Percentiles rank a stretch among this genome's conserved stretches.
Evolutionary conservation across 2,888 invertebrate genomes (phyloP).

Genomic region (Muscina levida): DNA sequence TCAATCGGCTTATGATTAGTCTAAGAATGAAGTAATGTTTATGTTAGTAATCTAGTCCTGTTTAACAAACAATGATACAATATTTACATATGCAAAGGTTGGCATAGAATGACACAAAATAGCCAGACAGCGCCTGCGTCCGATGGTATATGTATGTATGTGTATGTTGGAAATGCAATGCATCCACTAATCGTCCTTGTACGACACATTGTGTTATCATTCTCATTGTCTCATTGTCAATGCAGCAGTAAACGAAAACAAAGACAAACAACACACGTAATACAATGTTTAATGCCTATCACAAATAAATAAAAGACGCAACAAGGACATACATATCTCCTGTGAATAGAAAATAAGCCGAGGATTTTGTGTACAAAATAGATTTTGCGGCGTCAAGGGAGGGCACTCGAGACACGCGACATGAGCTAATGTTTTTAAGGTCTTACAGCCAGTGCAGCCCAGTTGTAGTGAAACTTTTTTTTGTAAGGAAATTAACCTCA

Average conservation of each 20-base stretch:
- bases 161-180: no score
- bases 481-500: not conserved
- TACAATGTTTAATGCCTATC: not conserved
- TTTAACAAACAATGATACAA: conserved; percentile 78
- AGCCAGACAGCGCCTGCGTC: conserved; percentile 58
- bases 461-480: no score
- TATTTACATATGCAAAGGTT: conserved; percentile 72
- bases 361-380: conserved; percentile 11
- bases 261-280: conserved; percentile 25
- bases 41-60: conserved; percentile 77
- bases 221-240: no score
- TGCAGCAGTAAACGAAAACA: no score
- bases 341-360: not conserved
- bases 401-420: conserved; percentile 12
- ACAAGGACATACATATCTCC: not conserved
- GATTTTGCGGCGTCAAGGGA: conserved; percentile 17
- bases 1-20: conserved; percentile 76
- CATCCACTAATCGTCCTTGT: conserved; percentile 44
- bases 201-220: not conserved
- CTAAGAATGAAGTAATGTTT: conserved; percentile 73
- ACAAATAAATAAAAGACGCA: not conserved
- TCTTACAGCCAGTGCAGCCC: no score
- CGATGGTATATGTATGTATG: conserved; percentile 4
- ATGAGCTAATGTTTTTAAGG: conserved; percentile 19
- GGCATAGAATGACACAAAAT: conserved; percentile 73